Evolutionary conservation across 2,113 vertebrate genomes (phyloP).

Genomic region (Sinocyclocheilus rhinocerous): DNA sequence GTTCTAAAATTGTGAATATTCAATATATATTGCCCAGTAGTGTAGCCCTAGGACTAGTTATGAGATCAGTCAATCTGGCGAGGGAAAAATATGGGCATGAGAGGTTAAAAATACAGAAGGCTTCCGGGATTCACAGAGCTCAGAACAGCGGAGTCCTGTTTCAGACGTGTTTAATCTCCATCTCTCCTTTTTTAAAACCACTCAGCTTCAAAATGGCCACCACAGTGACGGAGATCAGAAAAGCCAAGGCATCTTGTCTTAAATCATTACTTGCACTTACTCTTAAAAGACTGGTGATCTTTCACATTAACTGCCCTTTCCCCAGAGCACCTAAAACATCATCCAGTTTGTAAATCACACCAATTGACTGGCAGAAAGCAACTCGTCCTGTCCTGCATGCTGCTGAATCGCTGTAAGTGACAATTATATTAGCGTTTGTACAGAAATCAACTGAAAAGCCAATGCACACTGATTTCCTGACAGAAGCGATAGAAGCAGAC

Average conservation of each 20-base stretch:
- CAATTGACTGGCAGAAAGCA: conserved; percentile 5
- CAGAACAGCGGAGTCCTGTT: conserved; percentile 30
- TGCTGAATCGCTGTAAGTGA: neutral
- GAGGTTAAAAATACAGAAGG: conserved; percentile 11
- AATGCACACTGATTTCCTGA: neutral
- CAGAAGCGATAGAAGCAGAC: neutral
- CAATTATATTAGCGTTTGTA: neutral
- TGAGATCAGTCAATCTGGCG: neutral
- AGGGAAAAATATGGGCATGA: neutral
- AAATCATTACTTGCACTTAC: conserved; percentile 1
- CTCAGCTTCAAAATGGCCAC: conserved; percentile 32
- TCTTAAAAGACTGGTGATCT: conserved; percentile 10
- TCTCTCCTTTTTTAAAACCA: conserved; percentile 23
- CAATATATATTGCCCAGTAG: neutral
- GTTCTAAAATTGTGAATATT: neutral
- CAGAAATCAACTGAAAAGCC: neutral
- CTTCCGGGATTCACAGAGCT: conserved; percentile 16
- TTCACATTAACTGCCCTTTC: conserved; percentile 4
- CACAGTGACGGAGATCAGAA: neutral
- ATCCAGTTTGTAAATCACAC: conserved; percentile 8
- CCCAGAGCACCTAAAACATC: neutral
- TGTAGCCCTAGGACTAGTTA: neutral
- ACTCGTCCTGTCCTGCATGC: neutral
- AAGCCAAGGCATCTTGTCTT: neutral
- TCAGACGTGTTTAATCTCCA: conserved; percentile 9